These are phyloP conservation scores for Anaspis maculata DNA, from an alignment of 2,888 invertebrate species.

Conservation along the genomic window DNA sequence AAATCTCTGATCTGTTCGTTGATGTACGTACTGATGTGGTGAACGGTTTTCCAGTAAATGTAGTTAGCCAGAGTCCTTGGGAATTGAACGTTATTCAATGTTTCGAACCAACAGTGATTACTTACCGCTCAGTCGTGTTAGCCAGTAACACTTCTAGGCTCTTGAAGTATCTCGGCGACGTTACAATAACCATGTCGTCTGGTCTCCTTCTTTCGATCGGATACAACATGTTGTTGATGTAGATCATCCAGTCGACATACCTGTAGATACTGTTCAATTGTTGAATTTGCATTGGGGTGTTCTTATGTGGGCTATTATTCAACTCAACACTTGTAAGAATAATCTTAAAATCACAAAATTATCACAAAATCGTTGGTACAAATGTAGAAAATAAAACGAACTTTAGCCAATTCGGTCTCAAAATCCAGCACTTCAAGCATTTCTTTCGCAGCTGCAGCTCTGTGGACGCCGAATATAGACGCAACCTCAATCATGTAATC, in stretches of 20 bases:
- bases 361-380: too few relatives aligned
- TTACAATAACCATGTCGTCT: slow-evolving; percentile 43
- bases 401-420: slow-evolving; percentile 20
- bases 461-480: slow-evolving; percentile 21
- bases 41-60: slow-evolving; percentile 85
- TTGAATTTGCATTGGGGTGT: slow-evolving; percentile 32
- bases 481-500: slow-evolving; percentile 22
- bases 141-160: slow-evolving; percentile 35
- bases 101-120: too few relatives aligned
- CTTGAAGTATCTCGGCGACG: slow-evolving; percentile 40
- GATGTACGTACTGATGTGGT: too few relatives aligned
- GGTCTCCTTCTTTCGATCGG: slow-evolving; percentile 24
- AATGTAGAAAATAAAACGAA: too few relatives aligned
- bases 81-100: too few relatives aligned
- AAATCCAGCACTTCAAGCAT: slow-evolving; percentile 19
- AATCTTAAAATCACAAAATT: slow-evolving; percentile 28
- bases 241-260: slow-evolving; percentile 22
- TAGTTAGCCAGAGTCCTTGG: slow-evolving; percentile 75
- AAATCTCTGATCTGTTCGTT: too few relatives aligned
- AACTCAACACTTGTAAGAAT: slow-evolving; percentile 20
- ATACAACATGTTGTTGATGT: slow-evolving; percentile 41
- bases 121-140: too few relatives aligned
- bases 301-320: slow-evolving; percentile 15
- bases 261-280: slow-evolving; percentile 39
- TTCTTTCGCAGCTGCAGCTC: slow-evolving; percentile 19